Evolutionary conservation across 2,888 invertebrate genomes (phyloP).

Genomic region (Drosophila emarginata): DNA sequence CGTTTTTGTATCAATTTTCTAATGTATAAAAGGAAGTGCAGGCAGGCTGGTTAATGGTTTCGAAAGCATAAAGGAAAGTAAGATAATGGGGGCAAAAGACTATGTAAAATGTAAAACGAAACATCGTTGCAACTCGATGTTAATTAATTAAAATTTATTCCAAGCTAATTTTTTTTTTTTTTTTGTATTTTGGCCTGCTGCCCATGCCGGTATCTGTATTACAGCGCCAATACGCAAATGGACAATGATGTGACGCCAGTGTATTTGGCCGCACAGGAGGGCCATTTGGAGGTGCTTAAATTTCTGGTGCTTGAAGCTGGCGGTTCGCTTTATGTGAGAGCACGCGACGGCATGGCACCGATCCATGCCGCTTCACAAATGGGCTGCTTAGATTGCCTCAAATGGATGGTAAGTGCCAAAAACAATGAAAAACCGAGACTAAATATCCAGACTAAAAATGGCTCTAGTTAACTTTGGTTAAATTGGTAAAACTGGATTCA

Average conservation of each 20-base stretch:
- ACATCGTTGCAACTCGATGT: background rate
- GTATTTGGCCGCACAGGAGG: slow-evolving; percentile 94
- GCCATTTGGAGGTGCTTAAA: slow-evolving; percentile 92
- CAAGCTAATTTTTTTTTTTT: slow-evolving; percentile 3
- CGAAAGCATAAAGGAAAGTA: background rate
- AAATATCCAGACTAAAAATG: background rate
- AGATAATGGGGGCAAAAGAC: background rate
- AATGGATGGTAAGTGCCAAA: slow-evolving; percentile 90
- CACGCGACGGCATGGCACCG: slow-evolving; percentile 95
- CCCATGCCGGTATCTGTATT: slow-evolving; percentile 58
- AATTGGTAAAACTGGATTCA: slow-evolving; percentile 32
- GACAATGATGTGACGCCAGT: slow-evolving; percentile 95
- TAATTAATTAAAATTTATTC: too few species aligned
- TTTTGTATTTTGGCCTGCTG: too few species aligned
- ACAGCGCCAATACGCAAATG: slow-evolving; percentile 94
- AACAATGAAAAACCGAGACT: background rate
- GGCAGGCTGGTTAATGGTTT: too few species aligned
- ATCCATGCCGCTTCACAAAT: slow-evolving; percentile 95
- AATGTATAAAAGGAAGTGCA: too few species aligned
- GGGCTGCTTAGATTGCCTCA: slow-evolving; percentile 92
- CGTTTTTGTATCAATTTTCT: too few species aligned
- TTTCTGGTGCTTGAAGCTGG: slow-evolving; percentile 93
- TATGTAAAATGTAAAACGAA: background rate
- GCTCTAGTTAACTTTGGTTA: slow-evolving; percentile 12
- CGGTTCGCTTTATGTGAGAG: slow-evolving; percentile 91